Percentiles rank a stretch among this genome's conserved stretches.
Conservation (phyloP, 2,113 vertebrate species). For the Elephantulus edwardii region DNA sequence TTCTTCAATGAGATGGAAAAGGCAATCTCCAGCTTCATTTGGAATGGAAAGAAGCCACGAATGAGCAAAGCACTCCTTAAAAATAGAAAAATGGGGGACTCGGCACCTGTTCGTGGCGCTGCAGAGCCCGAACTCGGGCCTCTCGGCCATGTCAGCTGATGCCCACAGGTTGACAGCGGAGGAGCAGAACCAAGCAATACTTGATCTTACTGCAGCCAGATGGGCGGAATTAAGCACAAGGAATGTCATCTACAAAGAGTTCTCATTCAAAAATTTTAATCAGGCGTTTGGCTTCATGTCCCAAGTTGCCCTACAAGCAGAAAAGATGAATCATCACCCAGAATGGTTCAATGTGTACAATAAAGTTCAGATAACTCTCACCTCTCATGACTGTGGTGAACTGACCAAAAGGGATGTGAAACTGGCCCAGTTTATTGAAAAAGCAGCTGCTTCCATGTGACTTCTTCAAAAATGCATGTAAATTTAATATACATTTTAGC, state of each 20-base stretch:
- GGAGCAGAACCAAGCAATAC: slow-evolving; percentile 90
- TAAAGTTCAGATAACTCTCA: slow-evolving; percentile 98
- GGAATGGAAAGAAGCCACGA: too few species aligned
- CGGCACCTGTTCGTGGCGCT: slow-evolving; percentile 12
- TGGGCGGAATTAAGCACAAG: slow-evolving; percentile 91
- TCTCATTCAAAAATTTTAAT: slow-evolving; percentile 95
- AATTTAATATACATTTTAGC: not conserved
- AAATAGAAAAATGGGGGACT: too few species aligned
- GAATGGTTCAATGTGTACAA: slow-evolving; percentile 98
- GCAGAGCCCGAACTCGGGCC: not conserved
- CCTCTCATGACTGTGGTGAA: slow-evolving; percentile 93
- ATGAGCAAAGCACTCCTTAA: too few species aligned
- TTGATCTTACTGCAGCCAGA: slow-evolving; percentile 90
- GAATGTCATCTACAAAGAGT: slow-evolving; percentile 96
- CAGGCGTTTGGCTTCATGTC: slow-evolving; percentile 91
- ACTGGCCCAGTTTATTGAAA: slow-evolving; percentile 96
- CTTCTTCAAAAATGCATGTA: slow-evolving; percentile 15
- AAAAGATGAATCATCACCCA: too few species aligned
- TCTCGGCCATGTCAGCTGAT: slow-evolving; percentile 83
- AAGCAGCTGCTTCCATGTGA: slow-evolving; percentile 84
- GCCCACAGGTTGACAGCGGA: slow-evolving; percentile 88
- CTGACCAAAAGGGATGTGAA: slow-evolving; percentile 93
- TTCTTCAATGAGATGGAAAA: too few species aligned
- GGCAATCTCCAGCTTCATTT: too few species aligned
- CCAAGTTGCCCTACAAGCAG: slow-evolving; percentile 95